These are phyloP conservation scores for Notospermus geniculatus DNA, from an alignment of 1,140 invertebrate genomes.

Conservation along the genomic window DNA sequence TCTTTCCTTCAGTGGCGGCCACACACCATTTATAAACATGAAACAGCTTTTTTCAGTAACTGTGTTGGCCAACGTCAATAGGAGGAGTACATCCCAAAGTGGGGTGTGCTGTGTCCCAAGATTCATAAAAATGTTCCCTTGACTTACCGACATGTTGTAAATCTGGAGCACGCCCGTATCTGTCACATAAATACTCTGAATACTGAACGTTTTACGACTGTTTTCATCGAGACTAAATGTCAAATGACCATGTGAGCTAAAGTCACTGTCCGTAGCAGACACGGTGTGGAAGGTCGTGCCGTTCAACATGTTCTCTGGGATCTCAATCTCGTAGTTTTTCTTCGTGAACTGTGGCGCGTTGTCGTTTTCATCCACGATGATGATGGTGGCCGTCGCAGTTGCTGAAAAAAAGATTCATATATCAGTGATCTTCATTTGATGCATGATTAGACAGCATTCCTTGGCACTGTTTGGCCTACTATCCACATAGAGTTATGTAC, in stretches of 20 bases:
- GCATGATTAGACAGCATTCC: neutral
- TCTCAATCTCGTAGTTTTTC: conserved; percentile 60
- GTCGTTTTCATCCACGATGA: conserved; percentile 25
- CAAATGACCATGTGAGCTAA: neutral
- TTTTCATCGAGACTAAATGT: conserved; percentile 1
- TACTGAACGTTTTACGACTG: neutral
- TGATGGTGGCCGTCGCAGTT: conserved; percentile 19
- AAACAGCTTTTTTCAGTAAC: too few relatives aligned
- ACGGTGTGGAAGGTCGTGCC: neutral
- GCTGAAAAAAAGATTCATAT: conserved; percentile 5
- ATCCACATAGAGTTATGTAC: neutral
- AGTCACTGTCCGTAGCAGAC: neutral
- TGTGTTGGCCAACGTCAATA: too few relatives aligned
- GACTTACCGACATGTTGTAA: conserved; percentile 1
- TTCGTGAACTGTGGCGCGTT: conserved; percentile 23
- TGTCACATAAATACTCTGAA: neutral
- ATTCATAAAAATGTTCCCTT: too few relatives aligned
- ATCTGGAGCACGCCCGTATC: conserved; percentile 3
- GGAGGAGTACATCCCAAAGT: too few relatives aligned
- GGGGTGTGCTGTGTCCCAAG: too few relatives aligned
- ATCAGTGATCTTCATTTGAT: neutral
- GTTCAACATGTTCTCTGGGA: neutral
- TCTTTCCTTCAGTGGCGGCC: too few relatives aligned
- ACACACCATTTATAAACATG: too few relatives aligned
- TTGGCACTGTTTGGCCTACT: neutral